Percentiles rank a stretch among this genome's conserved stretches.
phyloP scores from a whole-genome alignment of 2,113 vertebrate species.

The Crocuta crocuta region DNA sequence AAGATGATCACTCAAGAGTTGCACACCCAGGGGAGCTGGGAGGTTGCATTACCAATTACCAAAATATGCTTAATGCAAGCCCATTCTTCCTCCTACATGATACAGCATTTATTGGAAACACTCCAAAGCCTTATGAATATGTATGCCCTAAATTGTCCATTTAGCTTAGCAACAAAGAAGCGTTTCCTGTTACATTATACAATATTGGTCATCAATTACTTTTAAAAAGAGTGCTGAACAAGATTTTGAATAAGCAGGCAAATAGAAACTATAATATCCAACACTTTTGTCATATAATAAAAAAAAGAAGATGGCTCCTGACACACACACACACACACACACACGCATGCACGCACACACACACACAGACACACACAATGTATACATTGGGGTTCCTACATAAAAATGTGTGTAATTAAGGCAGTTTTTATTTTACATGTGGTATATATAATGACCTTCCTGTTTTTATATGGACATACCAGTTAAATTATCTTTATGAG shows the following conservation, averaged over 20 bases:
- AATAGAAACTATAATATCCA: not conserved
- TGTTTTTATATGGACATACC: not conserved
- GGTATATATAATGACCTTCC: not conserved
- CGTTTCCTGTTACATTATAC: constrained; percentile 45
- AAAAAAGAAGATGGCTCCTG: not conserved
- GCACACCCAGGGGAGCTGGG: constrained; percentile 43
- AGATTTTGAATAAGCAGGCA: constrained; percentile 48
- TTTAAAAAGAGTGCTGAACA: constrained; percentile 38
- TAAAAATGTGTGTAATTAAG: constrained; percentile 9
- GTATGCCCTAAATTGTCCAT: constrained; percentile 71
- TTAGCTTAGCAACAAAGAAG: constrained; percentile 68
- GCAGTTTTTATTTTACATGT: constrained; percentile 1
- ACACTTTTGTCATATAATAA: not conserved
- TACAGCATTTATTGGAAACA: constrained; percentile 74
- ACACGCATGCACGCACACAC: not conserved
- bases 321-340: not conserved
- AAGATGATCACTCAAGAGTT: constrained; percentile 76
- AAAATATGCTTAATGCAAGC: constrained; percentile 76
- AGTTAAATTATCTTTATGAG: not conserved
- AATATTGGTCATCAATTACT: constrained; percentile 62
- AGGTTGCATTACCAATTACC: constrained; percentile 73
- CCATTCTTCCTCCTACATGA: constrained; percentile 73
- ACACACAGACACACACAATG: not conserved
- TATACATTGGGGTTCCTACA: not conserved
- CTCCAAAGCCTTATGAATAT: constrained; percentile 81